Evolutionary conservation across 1,140 invertebrate genomes (phyloP), one percentile per base, ranked within the genome.

Genomic region (Pachypeltis micranthus): DNA sequence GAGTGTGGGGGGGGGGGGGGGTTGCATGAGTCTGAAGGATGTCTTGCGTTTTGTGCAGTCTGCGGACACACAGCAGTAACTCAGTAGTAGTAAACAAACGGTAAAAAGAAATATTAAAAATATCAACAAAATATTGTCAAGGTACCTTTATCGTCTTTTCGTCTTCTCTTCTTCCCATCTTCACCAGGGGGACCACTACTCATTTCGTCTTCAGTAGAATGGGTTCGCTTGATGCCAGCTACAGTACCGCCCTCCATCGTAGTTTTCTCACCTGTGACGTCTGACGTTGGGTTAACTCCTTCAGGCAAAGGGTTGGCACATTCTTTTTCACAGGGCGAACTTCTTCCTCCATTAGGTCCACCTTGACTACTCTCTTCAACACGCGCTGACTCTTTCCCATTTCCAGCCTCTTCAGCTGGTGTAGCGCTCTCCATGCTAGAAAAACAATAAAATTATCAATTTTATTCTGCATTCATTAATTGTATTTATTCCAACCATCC

Each of bases 371-470:
- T 51, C 10, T 51, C 47, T 4, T 51, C 47, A 3, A 51, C 47
- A 21, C 7, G 12, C 47, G 47, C 12, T 4, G 47, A 51, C 47
- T 51, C 47, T 51, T 51, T 51, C 12, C 10, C 47, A 21, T 51
- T 51, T 7, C 47, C 47, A 21, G 10, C 21, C 4, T 51, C 70
- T 73, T 65, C 72, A 72, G 73, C 74, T 72, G 69, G 71, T 69
- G 71, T 69, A 68, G 67, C 75, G 75, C 70, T 75, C 76, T 69
- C 71, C 75, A 74, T 77, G 75, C n/a, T n/a, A n/a, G n/a, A n/a
- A n/a, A n/a, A n/a, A n/a, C n/a, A n/a, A n/a, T n/a, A n/a, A n/a
- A n/a, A n/a, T n/a, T n/a, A n/a, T n/a, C n/a, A n/a, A n/a, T n/a
- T n/a, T n/a, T n/a, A n/a, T n/a, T n/a, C n/a, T n/a, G n/a, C n/a